A percentile compares a stretch with the other conserved stretches of the same genome.
phyloP scores from a whole-genome alignment of 2,888 invertebrate genomes.

The Napeogenes inachia region DNA sequence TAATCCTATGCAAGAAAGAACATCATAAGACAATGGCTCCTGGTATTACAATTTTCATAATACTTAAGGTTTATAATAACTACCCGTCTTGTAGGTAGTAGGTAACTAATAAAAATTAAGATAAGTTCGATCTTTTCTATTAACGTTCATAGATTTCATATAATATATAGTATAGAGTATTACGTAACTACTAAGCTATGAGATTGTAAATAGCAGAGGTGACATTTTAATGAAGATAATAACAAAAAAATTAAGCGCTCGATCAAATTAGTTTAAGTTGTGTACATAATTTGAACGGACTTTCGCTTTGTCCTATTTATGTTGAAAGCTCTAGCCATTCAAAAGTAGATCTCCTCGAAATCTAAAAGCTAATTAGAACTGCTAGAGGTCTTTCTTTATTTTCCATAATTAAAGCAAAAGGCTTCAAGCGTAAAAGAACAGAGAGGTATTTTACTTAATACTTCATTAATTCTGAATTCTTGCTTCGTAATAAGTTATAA shows the following conservation, averaged over 20 bases:
- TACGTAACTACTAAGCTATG: too few relatives aligned
- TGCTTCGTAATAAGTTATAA: neutral
- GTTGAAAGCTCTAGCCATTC: constrained; percentile 25
- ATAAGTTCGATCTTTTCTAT: neutral
- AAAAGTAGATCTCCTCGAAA: constrained; percentile 31
- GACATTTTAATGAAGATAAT: neutral
- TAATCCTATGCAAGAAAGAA: neutral
- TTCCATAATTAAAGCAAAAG: constrained; percentile 31
- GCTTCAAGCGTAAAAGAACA: constrained; percentile 18
- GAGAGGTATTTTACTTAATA: constrained; percentile 11
- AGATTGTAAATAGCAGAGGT: too few relatives aligned
- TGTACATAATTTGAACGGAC: constrained; percentile 8
- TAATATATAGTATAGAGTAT: too few relatives aligned
- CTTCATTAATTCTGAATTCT: constrained; percentile 6
- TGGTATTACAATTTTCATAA: neutral
- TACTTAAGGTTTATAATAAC: neutral
- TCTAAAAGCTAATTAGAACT: constrained; percentile 35
- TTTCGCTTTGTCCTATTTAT: constrained; percentile 29
- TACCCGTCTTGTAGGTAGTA: neutral
- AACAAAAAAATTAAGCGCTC: neutral
- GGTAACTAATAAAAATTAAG: neutral
- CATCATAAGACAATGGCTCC: neutral
- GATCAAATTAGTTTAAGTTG: constrained; percentile 1
- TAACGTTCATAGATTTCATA: neutral
- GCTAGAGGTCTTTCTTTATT: constrained; percentile 24